Base-by-base conservation (phyloP, 2,888 invertebrate species). In the Tyria jacobaeae region DNA sequence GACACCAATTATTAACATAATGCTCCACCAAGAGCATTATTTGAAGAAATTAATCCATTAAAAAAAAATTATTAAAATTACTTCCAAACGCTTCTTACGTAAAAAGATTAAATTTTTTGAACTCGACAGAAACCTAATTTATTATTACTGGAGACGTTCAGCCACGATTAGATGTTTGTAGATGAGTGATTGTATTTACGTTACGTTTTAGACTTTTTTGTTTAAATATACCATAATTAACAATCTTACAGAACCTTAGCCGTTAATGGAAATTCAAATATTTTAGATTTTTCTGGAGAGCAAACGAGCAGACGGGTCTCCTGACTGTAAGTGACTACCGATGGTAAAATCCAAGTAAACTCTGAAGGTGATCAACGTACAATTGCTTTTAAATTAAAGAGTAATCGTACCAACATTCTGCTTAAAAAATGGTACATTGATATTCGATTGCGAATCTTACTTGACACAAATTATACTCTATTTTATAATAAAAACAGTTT, bases 1-100 rank as follows among this genome's bases (percentile, higher is more conserved):
- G 73, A 81, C 86, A 83, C 86, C 86, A 80, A 87, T 89, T 88
- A 89, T 91, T 89, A 88, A 81, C 84, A 81, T 86, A 89, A 89
- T 87, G 73, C 78, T 77, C 70, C 72, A 75, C 80, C 85, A 81
- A 80, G 81, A 86, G 81, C 82, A 86, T 84, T 88, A 88, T 89
- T 89, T 88, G 82, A 82, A 81, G 84, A 88, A 85, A 75, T 78
- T 78, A 84, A 86, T 86, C 63, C 87, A 89, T 89, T 87, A 27
- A 27, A 85, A 66, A 82, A 83, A 89, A 87, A 90, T 88, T 72
- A 87, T 89, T 87, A 81, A 87, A 89, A 89, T 88, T 87, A 87
- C 80, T 82, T 76, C 78, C 73, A 77, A 64, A 55, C 62, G 76
- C 64, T 74, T 17, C 41, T 21, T 58, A 66, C 64, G 72, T 77